A percentile compares a stretch with the other conserved stretches of the same genome.
These are phyloP conservation scores for Canis aureus DNA, from an alignment of 2,113 vertebrate species.

Conservation along the genomic window DNA sequence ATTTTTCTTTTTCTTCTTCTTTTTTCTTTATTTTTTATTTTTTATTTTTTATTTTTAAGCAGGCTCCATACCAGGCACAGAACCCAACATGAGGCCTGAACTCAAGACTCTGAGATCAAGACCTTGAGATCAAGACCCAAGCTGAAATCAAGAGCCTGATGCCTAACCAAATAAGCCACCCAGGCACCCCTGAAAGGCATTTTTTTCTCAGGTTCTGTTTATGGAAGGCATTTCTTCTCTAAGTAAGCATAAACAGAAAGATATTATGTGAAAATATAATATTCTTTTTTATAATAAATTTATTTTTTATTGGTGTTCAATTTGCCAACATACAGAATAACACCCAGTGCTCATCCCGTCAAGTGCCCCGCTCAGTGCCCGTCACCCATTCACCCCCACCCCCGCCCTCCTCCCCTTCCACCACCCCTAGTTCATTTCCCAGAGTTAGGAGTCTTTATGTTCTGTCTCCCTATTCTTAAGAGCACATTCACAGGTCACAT, in stretches of 20 bases:
- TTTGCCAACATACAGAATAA: too few relatives aligned
- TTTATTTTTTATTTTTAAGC: neutral
- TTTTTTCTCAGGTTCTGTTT: constrained; percentile 62
- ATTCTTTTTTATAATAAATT: too few relatives aligned
- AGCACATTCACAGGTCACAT: constrained; percentile 21
- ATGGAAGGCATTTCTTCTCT: constrained; percentile 58
- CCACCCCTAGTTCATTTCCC: too few relatives aligned
- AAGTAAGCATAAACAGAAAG: constrained; percentile 36
- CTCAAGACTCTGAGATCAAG: neutral
- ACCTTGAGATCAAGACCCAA: neutral
- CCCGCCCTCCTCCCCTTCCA: too few relatives aligned
- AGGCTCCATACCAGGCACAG: neutral
- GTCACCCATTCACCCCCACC: too few relatives aligned
- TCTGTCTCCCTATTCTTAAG: neutral
- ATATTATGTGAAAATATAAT: constrained; percentile 47
- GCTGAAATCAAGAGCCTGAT: neutral
- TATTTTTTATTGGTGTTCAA: too few relatives aligned
- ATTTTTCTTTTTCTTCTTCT: constrained; percentile 23
- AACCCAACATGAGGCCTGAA: neutral
- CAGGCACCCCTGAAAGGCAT: neutral
- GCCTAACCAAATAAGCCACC: neutral
- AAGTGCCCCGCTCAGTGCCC: too few relatives aligned
- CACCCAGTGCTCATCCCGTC: too few relatives aligned
- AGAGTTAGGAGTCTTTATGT: too few relatives aligned
- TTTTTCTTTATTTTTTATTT: neutral